A percentile compares a stretch with the other conserved stretches of the same genome.
phyloP scores from a whole-genome alignment of 1,140 invertebrate species.

The Orius insidiosus region DNA sequence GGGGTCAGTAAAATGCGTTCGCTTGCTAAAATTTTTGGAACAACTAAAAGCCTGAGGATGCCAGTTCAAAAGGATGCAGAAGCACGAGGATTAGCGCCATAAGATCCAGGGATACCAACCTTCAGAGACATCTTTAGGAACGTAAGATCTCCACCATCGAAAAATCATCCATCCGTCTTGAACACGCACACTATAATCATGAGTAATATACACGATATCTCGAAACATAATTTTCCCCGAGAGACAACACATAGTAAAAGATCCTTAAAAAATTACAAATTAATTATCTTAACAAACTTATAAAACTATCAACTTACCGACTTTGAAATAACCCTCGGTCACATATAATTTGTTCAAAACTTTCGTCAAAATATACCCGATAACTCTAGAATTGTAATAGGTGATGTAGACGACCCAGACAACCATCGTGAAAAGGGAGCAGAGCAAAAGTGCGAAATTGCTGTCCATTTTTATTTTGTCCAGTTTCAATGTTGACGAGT shows the following conservation, averaged over 20 bases:
- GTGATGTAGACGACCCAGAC: slow-evolving; percentile 86
- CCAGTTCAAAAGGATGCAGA: no score
- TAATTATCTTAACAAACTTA: slow-evolving; percentile 14
- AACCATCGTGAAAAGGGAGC: slow-evolving; percentile 61
- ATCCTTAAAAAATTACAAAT: slow-evolving; percentile 43
- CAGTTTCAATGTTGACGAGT: slow-evolving; percentile 30
- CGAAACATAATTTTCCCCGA: slow-evolving; percentile 98
- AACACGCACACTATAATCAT: slow-evolving; percentile 82
- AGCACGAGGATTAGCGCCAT: no score
- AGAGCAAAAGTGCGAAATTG: slow-evolving; percentile 63
- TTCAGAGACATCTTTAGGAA: slow-evolving; percentile 87
- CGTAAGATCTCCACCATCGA: slow-evolving; percentile 89
- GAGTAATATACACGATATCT: slow-evolving; percentile 84
- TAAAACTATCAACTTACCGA: slow-evolving; percentile 57
- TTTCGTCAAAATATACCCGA: slow-evolving; percentile 77
- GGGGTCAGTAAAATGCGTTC: no score
- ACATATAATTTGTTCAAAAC: slow-evolving; percentile 76
- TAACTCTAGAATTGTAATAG: slow-evolving; percentile 85
- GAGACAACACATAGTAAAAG: slow-evolving; percentile 81
- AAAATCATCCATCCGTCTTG: slow-evolving; percentile 97
- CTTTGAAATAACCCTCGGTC: slow-evolving; percentile 70
- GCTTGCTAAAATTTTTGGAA: no score
- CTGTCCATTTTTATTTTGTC: slow-evolving; percentile 63
- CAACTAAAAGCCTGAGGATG: no score
- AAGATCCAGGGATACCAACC: slow-evolving; percentile 37